Conservation (phyloP, 2,888 invertebrate species). For the Panorpa germanica region DNA sequence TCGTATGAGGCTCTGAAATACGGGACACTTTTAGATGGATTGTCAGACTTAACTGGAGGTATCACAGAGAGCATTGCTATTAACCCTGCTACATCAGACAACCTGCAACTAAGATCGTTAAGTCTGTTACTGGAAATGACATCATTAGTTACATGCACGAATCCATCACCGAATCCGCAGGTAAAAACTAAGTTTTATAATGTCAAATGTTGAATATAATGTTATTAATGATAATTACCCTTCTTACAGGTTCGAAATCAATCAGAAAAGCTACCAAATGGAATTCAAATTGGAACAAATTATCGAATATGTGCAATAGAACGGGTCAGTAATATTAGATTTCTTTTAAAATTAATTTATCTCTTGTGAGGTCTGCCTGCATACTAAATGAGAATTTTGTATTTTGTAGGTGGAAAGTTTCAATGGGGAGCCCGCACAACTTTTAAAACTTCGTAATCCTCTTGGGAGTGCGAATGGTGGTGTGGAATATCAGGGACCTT, state of each 20-base stretch:
- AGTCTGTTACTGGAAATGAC: constrained; percentile 59
- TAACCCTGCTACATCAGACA: constrained; percentile 46
- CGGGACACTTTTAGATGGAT: constrained; percentile 70
- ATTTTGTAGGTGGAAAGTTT: constrained; percentile 42
- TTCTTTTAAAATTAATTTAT: background rate
- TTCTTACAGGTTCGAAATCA: constrained; percentile 29
- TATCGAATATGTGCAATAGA: constrained; percentile 58
- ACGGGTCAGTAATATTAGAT: constrained; percentile 31
- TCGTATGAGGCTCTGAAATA: constrained; percentile 88
- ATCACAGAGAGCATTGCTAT: constrained; percentile 69
- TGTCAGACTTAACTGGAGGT: constrained; percentile 78
- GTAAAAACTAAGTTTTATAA: too few relatives aligned
- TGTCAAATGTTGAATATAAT: background rate
- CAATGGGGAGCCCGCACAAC: constrained; percentile 46
- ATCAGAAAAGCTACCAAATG: constrained; percentile 40
- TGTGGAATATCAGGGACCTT: constrained; percentile 48
- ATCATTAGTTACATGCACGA: constrained; percentile 67
- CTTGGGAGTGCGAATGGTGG: constrained; percentile 31
- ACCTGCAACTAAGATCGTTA: constrained; percentile 38
- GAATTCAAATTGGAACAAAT: constrained; percentile 60
- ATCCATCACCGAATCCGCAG: too few relatives aligned
- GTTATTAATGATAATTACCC: constrained; percentile 7
- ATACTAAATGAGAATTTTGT: constrained; percentile 3
- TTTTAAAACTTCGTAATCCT: constrained; percentile 52
- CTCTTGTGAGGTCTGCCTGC: background rate